phyloP scores from a whole-genome alignment of 2,888 invertebrate species.

The Dryococelus australis region DNA sequence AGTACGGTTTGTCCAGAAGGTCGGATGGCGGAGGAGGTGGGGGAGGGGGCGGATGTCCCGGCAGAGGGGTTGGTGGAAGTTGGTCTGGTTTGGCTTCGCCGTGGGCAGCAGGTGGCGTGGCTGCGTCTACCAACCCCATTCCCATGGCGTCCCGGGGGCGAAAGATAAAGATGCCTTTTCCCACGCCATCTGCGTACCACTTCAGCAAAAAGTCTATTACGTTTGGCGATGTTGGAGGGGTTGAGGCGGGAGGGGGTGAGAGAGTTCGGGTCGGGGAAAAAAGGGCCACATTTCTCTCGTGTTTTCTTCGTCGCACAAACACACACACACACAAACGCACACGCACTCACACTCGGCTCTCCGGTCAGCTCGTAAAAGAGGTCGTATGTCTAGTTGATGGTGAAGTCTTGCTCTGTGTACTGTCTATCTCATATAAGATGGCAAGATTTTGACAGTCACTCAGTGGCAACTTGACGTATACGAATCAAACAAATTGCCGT shows the following conservation, averaged over 20 bases:
- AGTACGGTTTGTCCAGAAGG: background rate
- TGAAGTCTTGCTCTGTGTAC: too few relatives aligned
- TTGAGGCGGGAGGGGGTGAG: background rate
- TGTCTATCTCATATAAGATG: too few relatives aligned
- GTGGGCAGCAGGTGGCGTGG: background rate
- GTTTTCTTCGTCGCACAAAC: background rate
- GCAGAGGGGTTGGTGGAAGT: too few relatives aligned
- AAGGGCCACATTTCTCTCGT: background rate
- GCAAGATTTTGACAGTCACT: too few relatives aligned
- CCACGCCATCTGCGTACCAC: constrained; percentile 16
- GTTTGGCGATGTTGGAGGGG: background rate
- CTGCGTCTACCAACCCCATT: background rate
- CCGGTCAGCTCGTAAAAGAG: too few relatives aligned
- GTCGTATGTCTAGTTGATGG: too few relatives aligned
- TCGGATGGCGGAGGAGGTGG: background rate
- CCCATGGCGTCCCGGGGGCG: background rate
- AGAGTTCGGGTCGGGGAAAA: background rate
- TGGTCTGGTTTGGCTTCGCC: too few relatives aligned
- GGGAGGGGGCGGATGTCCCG: too few relatives aligned
- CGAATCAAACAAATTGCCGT: too few relatives aligned
- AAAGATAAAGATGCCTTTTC: constrained; percentile 16
- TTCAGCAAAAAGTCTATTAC: constrained; percentile 16
- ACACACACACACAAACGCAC: background rate
- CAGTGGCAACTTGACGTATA: too few relatives aligned
- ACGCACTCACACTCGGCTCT: too few relatives aligned